These are phyloP conservation scores for Mallotus villosus DNA, from an alignment of 2,797 vertebrate genomes.

Conservation along the genomic window DNA sequence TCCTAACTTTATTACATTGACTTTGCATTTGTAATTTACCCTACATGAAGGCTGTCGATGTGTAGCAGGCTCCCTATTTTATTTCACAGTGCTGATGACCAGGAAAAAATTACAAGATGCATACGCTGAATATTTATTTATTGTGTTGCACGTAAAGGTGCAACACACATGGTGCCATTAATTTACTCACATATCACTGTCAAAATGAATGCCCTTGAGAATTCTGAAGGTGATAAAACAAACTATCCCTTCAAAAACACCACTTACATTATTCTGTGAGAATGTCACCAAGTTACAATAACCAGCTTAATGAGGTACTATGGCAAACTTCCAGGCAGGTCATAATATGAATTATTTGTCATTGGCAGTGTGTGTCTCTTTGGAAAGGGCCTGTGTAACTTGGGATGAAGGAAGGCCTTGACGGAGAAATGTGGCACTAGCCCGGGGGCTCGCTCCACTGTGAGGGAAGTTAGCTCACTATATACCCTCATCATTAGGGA, in stretches of 20 bases:
- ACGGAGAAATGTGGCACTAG: constrained; percentile 82
- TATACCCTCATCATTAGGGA: constrained; percentile 81
- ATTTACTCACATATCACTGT: constrained; percentile 67
- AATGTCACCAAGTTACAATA: constrained; percentile 73
- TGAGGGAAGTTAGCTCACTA: constrained; percentile 80
- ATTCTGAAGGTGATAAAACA: constrained; percentile 70
- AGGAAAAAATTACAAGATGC: background rate
- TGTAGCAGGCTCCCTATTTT: no score
- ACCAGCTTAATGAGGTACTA: constrained; percentile 74
- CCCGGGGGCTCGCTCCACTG: constrained; percentile 80
- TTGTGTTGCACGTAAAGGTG: constrained; percentile 58
- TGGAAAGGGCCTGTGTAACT: constrained; percentile 76
- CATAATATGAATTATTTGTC: constrained; percentile 82
- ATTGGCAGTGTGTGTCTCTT: constrained; percentile 73
- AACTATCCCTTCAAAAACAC: constrained; percentile 71
- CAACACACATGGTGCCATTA: constrained; percentile 54
- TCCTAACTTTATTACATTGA: no score
- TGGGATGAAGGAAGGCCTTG: constrained; percentile 81
- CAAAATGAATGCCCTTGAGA: constrained; percentile 74
- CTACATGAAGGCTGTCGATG: no score
- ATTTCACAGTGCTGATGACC: no score
- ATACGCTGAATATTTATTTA: constrained; percentile 36
- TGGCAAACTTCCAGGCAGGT: constrained; percentile 76
- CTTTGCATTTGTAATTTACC: no score
- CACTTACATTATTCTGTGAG: constrained; percentile 69